Base-by-base conservation (phyloP, 2,888 invertebrate species). In the Perizoma flavofasciatum region DNA sequence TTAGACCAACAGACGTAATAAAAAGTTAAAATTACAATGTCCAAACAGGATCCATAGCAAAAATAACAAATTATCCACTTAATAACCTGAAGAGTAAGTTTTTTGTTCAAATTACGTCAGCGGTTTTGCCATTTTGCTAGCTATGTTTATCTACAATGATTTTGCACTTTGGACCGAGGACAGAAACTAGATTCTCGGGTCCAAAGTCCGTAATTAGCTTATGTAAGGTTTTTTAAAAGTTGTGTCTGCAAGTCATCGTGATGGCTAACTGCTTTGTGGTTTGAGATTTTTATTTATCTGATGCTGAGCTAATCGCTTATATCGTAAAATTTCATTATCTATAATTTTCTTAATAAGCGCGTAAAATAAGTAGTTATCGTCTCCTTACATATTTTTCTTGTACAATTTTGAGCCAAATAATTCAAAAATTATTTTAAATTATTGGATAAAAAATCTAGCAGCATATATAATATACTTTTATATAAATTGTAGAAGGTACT, bases 161-260 rank as follows among this genome's bases (percentile, higher is more conserved):
- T 43, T 37, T 44, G 67, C 43, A 72, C 73, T 74, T 72, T 72
- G 70, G 54, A 70, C 70, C 56, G 52, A 62, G 41, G 60, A 59
- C 69, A 65, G 63, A 66, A 61, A 65, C 54, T 56, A 56, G 65
- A 67, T 64, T 58, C 40, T 51, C 1, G 8, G 48, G 65, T 70
- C 51, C 69, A 68, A 78, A 77, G 78, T 75, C 63, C 69, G 52
- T 10, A 6, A 22, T 22, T 22, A 22, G 22, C 32, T 55, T 48
- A 55, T 32, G 48, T 40, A 56, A 61, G 9, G 3, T 45, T 49
- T 22, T 47, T 32, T 32, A 46, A 43, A 51, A 56, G 40, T 52
- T 5, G 32, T 37, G 37, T 53, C 37, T 41, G 49, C 53, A 8
- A 56, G 49, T 56, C 56, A 61, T 8, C 46, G 33, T 41, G 49